phyloP scores from a whole-genome alignment of 2,113 vertebrate species.

The Embiotoca jacksoni region DNA sequence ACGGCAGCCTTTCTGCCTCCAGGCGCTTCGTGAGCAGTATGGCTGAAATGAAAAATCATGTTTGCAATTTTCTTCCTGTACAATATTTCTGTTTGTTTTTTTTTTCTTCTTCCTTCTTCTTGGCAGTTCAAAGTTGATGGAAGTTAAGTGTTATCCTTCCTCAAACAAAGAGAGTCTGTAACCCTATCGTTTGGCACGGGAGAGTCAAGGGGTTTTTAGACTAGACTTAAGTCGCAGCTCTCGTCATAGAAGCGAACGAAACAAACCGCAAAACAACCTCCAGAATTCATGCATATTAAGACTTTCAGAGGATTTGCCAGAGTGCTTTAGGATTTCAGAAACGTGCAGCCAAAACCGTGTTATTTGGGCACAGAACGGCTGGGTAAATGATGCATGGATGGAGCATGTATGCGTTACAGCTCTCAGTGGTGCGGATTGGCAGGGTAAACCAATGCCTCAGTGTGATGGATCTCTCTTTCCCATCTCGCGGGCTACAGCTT shows the following conservation, averaged over 20 bases:
- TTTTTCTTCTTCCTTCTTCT: slow-evolving; percentile 35
- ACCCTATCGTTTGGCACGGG: slow-evolving; percentile 64
- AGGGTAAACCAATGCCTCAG: slow-evolving; percentile 64
- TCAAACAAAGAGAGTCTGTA: slow-evolving; percentile 69
- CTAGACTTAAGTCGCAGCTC: slow-evolving; percentile 35
- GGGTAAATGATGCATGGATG: slow-evolving; percentile 79
- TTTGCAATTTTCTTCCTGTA: slow-evolving; percentile 57
- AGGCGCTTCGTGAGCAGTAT: slow-evolving; percentile 14
- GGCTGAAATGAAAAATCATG: slow-evolving; percentile 51
- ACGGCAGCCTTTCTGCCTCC: slow-evolving; percentile 45
- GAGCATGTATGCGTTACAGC: slow-evolving; percentile 72
- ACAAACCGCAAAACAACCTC: slow-evolving; percentile 64
- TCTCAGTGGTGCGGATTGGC: slow-evolving; percentile 75
- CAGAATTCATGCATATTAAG: slow-evolving; percentile 64
- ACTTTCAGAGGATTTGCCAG: slow-evolving; percentile 68
- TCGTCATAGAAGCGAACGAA: slow-evolving; percentile 57
- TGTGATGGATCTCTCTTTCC: slow-evolving; percentile 80
- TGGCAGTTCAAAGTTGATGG: slow-evolving; percentile 58
- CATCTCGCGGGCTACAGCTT: slow-evolving; percentile 79
- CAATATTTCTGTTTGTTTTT: slow-evolving; percentile 35
- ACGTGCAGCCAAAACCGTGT: slow-evolving; percentile 63
- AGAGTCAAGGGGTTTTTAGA: slow-evolving; percentile 44
- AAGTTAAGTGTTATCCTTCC: slow-evolving; percentile 71
- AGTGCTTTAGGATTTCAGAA: slow-evolving; percentile 54
- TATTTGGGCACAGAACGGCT: slow-evolving; percentile 67